These are phyloP conservation scores for Pedicia rivosa DNA, from an alignment of 2,888 invertebrate genomes.

Conservation along the genomic window DNA sequence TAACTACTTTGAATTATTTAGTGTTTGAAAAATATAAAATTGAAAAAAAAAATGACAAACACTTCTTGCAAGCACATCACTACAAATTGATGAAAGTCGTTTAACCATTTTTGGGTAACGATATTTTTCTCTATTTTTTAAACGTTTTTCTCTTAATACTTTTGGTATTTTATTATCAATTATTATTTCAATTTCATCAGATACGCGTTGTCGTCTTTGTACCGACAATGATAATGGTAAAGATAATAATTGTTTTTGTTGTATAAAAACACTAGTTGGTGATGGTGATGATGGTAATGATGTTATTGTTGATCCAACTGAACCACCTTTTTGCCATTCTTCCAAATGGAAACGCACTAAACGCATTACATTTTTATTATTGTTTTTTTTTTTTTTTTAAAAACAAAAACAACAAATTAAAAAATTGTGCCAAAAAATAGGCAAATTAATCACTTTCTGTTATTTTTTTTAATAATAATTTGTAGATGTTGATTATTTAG, in stretches of 20 bases:
- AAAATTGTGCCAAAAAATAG: not conserved
- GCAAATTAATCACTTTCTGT: not conserved
- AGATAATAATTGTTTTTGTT: not conserved
- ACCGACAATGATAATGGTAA: slow-evolving; percentile 22
- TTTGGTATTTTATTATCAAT: not conserved
- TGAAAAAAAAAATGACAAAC: slow-evolving; percentile 24
- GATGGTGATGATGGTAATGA: slow-evolving; percentile 24
- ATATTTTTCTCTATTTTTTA: slow-evolving; percentile 18
- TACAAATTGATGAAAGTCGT: slow-evolving; percentile 36
- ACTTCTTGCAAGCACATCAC: slow-evolving; percentile 38
- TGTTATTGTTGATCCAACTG: slow-evolving; percentile 24
- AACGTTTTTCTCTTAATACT: not conserved
- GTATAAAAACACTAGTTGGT: slow-evolving; percentile 11
- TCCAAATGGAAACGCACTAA: slow-evolving; percentile 31
- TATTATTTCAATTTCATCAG: slow-evolving; percentile 21
- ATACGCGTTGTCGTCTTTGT: slow-evolving; percentile 25
- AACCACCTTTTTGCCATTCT: slow-evolving; percentile 29
- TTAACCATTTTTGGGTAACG: slow-evolving; percentile 32
- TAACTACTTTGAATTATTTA: too few relatives aligned
- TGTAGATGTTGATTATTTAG: too few relatives aligned
- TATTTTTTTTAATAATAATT: not conserved
- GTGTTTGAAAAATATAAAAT: slow-evolving; percentile 21
- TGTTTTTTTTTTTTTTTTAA: not conserved
- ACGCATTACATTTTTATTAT: slow-evolving; percentile 19
- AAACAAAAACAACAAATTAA: not conserved